Percentiles rank a stretch among this genome's conserved stretches.
These are phyloP conservation scores for Drosophila trichaetosa DNA, from an alignment of 2,888 invertebrate species.

Conservation along the genomic window DNA sequence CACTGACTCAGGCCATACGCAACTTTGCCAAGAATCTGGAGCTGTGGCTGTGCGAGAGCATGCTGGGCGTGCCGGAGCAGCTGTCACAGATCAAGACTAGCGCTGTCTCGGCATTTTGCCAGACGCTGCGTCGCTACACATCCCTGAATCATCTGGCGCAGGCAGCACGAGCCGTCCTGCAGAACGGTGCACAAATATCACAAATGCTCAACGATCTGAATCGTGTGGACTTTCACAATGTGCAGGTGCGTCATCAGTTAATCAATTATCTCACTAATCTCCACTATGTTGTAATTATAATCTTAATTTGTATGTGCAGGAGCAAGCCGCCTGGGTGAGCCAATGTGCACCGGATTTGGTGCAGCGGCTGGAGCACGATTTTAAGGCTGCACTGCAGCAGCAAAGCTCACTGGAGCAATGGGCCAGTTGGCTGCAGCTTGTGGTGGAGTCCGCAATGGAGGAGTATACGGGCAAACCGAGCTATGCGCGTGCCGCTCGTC, in stretches of 20 bases:
- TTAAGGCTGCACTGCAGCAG: conserved; percentile 95
- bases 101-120: conserved; percentile 96
- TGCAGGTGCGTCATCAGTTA: conserved; percentile 88
- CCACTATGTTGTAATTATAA: neutral
- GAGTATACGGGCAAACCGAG: conserved; percentile 93
- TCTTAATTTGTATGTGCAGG: conserved; percentile 61
- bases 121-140: conserved; percentile 97
- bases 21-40: conserved; percentile 97
- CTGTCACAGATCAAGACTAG: conserved; percentile 93
- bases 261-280: too few species aligned
- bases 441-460: conserved; percentile 95
- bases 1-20: conserved; percentile 95
- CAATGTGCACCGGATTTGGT: conserved; percentile 94
- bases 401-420: conserved; percentile 98
- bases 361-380: conserved; percentile 95
- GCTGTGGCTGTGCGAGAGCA: conserved; percentile 93
- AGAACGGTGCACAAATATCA: conserved; percentile 96
- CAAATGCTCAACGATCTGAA: conserved; percentile 99
- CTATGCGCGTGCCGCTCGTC: conserved; percentile 93
- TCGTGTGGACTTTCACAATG: conserved; percentile 98
- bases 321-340: conserved; percentile 98
- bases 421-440: conserved; percentile 98
- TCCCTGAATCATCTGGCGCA: conserved; percentile 97
- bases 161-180: conserved; percentile 95
- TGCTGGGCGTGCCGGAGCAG: conserved; percentile 92